Evolutionary conservation across 1,140 invertebrate genomes (phyloP).

Genomic region (Ips typographus): DNA sequence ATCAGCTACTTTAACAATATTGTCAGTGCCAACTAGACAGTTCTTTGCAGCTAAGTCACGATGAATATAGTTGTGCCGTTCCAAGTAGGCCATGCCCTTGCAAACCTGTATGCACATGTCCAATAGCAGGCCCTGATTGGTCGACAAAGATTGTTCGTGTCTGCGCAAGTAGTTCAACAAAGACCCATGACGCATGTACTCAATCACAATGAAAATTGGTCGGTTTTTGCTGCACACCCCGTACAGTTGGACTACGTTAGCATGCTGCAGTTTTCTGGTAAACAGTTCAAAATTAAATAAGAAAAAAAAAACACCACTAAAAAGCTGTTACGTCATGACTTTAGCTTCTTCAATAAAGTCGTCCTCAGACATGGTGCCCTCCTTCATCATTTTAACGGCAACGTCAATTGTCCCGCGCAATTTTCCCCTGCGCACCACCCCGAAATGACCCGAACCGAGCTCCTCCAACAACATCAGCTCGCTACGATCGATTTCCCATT

Average conservation of each 20-base stretch:
- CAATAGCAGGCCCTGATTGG: slow-evolving; percentile 78
- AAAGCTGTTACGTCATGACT: slow-evolving; percentile 76
- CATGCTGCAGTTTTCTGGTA: slow-evolving; percentile 85
- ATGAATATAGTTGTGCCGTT: slow-evolving; percentile 94
- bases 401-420: slow-evolving; percentile 87
- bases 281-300: too few species aligned
- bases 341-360: slow-evolving; percentile 96
- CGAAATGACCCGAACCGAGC: slow-evolving; percentile 94
- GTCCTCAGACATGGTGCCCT: slow-evolving; percentile 94
- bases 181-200: slow-evolving; percentile 93
- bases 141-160: slow-evolving; percentile 75
- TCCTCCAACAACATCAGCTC: slow-evolving; percentile 87
- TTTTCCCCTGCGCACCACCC: slow-evolving; percentile 85
- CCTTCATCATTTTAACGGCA: slow-evolving; percentile 97
- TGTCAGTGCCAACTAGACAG: slow-evolving; percentile 90
- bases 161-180: slow-evolving; percentile 87
- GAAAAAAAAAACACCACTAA: too few species aligned
- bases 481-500: slow-evolving; percentile 92
- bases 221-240: slow-evolving; percentile 93
- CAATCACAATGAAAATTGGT: slow-evolving; percentile 94
- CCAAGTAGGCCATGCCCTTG: slow-evolving; percentile 95
- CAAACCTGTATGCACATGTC: slow-evolving; percentile 96
- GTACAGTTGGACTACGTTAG: slow-evolving; percentile 93
- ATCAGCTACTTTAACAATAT: slow-evolving; percentile 94
- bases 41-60: slow-evolving; percentile 94